Evolutionary conservation across 1,140 invertebrate species (phyloP).

Genomic region (Agrilus planipennis): DNA sequence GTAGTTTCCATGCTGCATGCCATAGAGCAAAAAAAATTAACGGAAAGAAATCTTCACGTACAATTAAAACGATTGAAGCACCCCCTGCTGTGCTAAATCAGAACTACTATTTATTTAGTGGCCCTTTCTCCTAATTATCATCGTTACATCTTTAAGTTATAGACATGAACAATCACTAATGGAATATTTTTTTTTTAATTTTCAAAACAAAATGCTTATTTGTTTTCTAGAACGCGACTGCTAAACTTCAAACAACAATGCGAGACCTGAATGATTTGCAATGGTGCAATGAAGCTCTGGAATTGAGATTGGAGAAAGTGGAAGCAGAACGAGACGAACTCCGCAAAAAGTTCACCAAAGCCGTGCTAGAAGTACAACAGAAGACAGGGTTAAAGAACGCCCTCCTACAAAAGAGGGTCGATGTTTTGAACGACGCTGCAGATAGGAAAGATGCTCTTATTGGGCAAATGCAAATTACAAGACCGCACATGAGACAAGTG

Average conservation of each 20-base stretch:
- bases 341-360: slow-evolving; percentile 64
- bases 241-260: slow-evolving; percentile 40
- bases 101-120: too few relatives aligned
- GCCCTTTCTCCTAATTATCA: too few relatives aligned
- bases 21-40: too few relatives aligned
- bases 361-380: slow-evolving; percentile 75
- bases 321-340: slow-evolving; percentile 64
- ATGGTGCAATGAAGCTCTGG: slow-evolving; percentile 63
- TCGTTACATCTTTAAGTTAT: too few relatives aligned
- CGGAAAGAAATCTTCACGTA: too few relatives aligned
- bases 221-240: slow-evolving; percentile 50
- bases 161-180: too few relatives aligned
- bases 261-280: slow-evolving; percentile 63
- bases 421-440: slow-evolving; percentile 48
- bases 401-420: slow-evolving; percentile 62
- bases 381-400: slow-evolving; percentile 64
- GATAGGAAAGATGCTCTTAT: slow-evolving; percentile 57
- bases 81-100: too few relatives aligned
- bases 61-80: too few relatives aligned
- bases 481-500: slow-evolving; percentile 36
- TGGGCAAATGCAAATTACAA: slow-evolving; percentile 52
- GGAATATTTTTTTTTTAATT: too few relatives aligned
- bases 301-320: slow-evolving; percentile 67
- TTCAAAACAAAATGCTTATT: too few relatives aligned
- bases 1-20: too few relatives aligned